A percentile compares a stretch with the other conserved stretches of the same genome.
phyloP scores from a whole-genome alignment of 2,888 invertebrate species.

The Drosophila mimetica region DNA sequence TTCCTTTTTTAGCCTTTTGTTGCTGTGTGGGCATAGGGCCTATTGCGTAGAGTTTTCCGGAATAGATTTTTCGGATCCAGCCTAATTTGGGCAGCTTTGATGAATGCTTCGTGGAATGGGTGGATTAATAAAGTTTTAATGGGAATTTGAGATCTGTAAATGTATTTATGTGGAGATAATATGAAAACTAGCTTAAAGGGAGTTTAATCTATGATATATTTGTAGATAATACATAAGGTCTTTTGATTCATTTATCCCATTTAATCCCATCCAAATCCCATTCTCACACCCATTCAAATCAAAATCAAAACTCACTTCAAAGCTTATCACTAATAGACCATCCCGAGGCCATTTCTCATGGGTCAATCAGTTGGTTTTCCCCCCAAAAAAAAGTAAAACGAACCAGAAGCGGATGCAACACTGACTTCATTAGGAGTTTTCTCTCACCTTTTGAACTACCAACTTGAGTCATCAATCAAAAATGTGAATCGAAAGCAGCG shows the following conservation, averaged over 20 bases:
- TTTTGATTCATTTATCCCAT: background rate
- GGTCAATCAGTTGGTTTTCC: slow-evolving; percentile 37
- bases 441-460: slow-evolving; percentile 14
- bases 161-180: too few species aligned
- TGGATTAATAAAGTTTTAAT: slow-evolving; percentile 30
- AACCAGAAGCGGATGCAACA: slow-evolving; percentile 29
- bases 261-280: background rate
- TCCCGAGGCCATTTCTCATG: slow-evolving; percentile 42
- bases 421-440: slow-evolving; percentile 34
- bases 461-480: slow-evolving; percentile 37
- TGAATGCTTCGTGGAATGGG: background rate
- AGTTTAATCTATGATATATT: too few species aligned
- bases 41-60: slow-evolving; percentile 6
- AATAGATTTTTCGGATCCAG: slow-evolving; percentile 7
- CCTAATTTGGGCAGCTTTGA: slow-evolving; percentile 27
- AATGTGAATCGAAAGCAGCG: slow-evolving; percentile 9
- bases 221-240: background rate
- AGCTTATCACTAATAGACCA: slow-evolving; percentile 38
- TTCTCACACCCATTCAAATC: background rate
- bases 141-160: slow-evolving; percentile 9
- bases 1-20: slow-evolving; percentile 41
- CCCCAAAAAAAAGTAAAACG: background rate
- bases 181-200: too few species aligned
- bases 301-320: background rate
- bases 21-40: background rate